phyloP scores from a whole-genome alignment of 2,113 vertebrate species.

The Fulmarus glacialis region DNA sequence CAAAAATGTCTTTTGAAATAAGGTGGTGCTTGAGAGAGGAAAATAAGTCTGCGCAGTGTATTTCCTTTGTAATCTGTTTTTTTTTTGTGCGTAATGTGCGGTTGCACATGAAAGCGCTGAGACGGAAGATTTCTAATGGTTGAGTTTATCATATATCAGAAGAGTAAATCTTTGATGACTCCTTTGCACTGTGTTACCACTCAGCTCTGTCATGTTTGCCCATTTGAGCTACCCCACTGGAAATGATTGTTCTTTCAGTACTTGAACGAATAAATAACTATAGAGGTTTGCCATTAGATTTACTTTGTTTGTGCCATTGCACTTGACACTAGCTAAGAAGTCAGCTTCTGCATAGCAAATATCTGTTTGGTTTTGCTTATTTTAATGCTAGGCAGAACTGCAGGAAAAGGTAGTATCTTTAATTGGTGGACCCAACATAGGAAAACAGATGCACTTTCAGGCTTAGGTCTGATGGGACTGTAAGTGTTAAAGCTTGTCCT shows the following conservation, averaged over 20 bases:
- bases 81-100: background rate
- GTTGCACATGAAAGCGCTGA: background rate
- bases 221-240: background rate
- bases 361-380: background rate
- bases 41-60: background rate
- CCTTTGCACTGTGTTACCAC: background rate
- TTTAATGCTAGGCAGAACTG: background rate
- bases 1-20: background rate
- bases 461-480: background rate
- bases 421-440: background rate
- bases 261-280: background rate
- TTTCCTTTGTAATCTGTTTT: background rate
- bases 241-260: background rate
- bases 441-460: background rate
- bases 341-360: background rate
- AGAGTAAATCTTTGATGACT: background rate
- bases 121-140: background rate
- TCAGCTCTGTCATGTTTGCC: background rate
- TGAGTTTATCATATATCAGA: background rate
- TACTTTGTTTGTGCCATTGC: fast-evolving
- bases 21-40: background rate
- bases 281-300: background rate
- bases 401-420: background rate
- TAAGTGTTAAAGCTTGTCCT: background rate
- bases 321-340: background rate